Evolutionary conservation across 2,888 invertebrate species (phyloP), one percentile per base, ranked within the genome.

Genomic region (Phengaris arion): DNA sequence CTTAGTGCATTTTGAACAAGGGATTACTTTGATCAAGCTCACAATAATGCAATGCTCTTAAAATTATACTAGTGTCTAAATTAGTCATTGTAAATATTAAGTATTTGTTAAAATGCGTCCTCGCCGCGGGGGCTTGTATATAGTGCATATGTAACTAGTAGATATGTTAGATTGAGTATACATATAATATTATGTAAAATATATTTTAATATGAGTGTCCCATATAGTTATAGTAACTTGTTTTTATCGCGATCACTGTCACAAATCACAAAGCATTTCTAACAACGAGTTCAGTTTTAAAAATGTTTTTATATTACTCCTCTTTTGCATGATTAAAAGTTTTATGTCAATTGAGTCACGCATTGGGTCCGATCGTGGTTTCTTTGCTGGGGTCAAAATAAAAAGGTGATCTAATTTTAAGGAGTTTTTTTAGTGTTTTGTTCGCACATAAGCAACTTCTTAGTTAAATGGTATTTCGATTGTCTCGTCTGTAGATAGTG

Each of bases 21-120:
- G 87, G 86, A 87, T 88, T 89, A 59, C 86, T 88, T 89, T 89
- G 90, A 91, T 91, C 89, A 91, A 91, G 90, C 89, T 92, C 89
- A 92, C 85, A 83, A 83, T 84, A 88, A 89, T 89, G 88, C 91
- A 92, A 93, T 92, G 92, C 92, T 93, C 92, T 89, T 82, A 79
- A 81, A 80, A 79, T 79, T 81, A 83, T 84, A 87, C 87, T 87
- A 89, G 87, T 89, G 85, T 91, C 87, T 86, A 77, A 78, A 87
- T 92, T 22, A 93, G 93, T 93, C 89, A 92, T 87, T 94, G 93
- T 94, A 94, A 89, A 94, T 94, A 94, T 85, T 85, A 89, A 90
- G 87, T 88, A 87, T 86, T 88, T 84, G 87, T 86, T 91, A 88
- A 88, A 89, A 85, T 85, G 86, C 85, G 84, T 85, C 85, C 88